A percentile compares a stretch with the other conserved stretches of the same genome.
phyloP scores from a whole-genome alignment of 2,888 invertebrate genomes.

The Cheilosia soror region DNA sequence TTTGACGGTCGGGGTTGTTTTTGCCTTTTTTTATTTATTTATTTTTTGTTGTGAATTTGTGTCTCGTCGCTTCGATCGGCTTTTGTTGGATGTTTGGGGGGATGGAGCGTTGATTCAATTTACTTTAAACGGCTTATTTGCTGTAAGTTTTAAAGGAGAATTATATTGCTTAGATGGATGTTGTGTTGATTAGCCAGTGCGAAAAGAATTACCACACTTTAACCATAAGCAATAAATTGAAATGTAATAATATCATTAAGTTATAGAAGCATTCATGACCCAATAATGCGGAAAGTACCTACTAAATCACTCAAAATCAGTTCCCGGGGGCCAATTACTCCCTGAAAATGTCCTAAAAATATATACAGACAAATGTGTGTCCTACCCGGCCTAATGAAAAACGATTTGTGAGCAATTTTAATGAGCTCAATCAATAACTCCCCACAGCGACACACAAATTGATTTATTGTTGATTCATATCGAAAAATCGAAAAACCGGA shows the following conservation, averaged over 20 bases:
- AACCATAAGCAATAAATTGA: too few species aligned
- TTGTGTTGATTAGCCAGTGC: too few species aligned
- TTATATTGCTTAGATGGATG: too few species aligned
- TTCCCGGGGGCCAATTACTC: slow-evolving; percentile 12
- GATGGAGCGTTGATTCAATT: slow-evolving; percentile 4
- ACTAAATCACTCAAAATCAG: slow-evolving; percentile 25
- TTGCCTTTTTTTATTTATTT: slow-evolving; percentile 28
- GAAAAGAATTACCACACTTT: too few species aligned
- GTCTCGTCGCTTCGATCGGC: slow-evolving; percentile 73
- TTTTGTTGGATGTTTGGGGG: slow-evolving; percentile 41
- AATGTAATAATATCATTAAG: too few species aligned
- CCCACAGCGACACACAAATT: slow-evolving; percentile 43
- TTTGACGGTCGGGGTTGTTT: slow-evolving; percentile 51
- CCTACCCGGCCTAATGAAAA: slow-evolving; percentile 23
- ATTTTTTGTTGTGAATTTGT: slow-evolving; percentile 33
- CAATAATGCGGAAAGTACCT: neutral
- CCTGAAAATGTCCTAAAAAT: neutral
- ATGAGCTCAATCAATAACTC: slow-evolving; percentile 51
- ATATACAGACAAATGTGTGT: neutral
- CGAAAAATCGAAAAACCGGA: slow-evolving; percentile 19
- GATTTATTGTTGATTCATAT: slow-evolving; percentile 49
- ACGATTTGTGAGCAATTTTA: slow-evolving; percentile 46
- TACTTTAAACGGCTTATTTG: slow-evolving; percentile 40
- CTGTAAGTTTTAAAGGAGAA: neutral
- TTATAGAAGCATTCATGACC: neutral